Evolutionary conservation across 2,113 vertebrate genomes (phyloP), one percentile per base, ranked within the genome.

Genomic region (Melospiza georgiana): DNA sequence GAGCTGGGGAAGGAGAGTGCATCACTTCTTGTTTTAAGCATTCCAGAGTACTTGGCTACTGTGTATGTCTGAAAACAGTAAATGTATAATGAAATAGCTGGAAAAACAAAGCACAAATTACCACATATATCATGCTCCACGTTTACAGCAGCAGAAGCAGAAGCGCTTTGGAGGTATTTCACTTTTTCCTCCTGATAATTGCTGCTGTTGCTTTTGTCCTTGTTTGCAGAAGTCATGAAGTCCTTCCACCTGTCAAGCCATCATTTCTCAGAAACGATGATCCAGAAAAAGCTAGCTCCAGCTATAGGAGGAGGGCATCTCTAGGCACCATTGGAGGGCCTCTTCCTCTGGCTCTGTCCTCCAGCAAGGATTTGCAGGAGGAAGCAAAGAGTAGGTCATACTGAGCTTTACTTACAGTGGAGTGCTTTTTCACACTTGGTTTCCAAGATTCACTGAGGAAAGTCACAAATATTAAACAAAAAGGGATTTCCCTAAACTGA

Each of bases 101-200:
- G 57, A 51, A 95, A 96, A 92, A 93, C 90, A 96, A 94, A 96
- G 65, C 82, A 71, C 82, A 90, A 94, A 94, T 96, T 88, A 87
- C 76, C 48, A 89, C 55, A 90, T 94, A 75, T 21, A 92, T 96
- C 90, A 96, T 62, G 28, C 48, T 71, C 37, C 65, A 43, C 33
- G 59, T 80, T 93, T 84, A 80, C 51, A 78, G 43, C n/a, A 85
- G 67, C 59, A 89, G 66, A 83, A 86, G 74, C 33, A 84, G 37
- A 46, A 74, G 52, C 35, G 57, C 55, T 83, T 74, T 59, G 51
- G 49, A 92, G 80, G 28, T 37, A 67, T 69, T 80, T 87, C 22
- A 30, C 12, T 27, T 23, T 59, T 30, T 66, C 43, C 37, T 73
- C 39, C 39, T 77, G 39, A 46, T 35, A 65, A 58, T 27, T 77